These are phyloP conservation scores for Stratiomys singularior DNA, from an alignment of 2,888 invertebrate genomes.

Conservation along the genomic window DNA sequence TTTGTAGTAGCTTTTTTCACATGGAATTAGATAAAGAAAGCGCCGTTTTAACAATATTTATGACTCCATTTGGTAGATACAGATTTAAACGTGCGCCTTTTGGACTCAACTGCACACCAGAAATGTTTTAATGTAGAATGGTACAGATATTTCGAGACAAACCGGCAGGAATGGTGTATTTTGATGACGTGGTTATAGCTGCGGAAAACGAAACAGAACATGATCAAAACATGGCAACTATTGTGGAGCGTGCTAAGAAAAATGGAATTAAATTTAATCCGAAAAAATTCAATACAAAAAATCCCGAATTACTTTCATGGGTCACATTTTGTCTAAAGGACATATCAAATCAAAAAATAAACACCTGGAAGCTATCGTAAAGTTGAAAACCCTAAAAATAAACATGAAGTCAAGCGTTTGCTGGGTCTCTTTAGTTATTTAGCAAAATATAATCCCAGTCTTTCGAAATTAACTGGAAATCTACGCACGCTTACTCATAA, in stretches of 20 bases:
- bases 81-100: constrained; percentile 47
- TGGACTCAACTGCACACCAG: constrained; percentile 48
- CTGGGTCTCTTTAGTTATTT: constrained; percentile 53
- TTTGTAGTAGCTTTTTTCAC: no score
- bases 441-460: constrained; percentile 53
- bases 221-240: constrained; percentile 48
- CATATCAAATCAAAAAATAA: no score
- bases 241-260: constrained; percentile 50
- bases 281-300: constrained; percentile 55
- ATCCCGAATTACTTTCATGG: constrained; percentile 54
- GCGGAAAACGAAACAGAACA: constrained; percentile 51
- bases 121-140: constrained; percentile 57
- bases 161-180: constrained; percentile 58
- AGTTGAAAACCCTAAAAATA: constrained; percentile 52
- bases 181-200: constrained; percentile 59
- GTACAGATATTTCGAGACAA: constrained; percentile 58
- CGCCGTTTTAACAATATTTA: no score
- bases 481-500: constrained; percentile 50
- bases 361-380: no score
- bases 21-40: no score
- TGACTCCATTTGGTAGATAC: constrained; percentile 50
- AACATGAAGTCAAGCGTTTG: constrained; percentile 52
- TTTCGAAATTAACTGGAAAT: constrained; percentile 47
- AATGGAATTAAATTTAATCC: constrained; percentile 54
- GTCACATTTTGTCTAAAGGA: no score